Base-by-base conservation (phyloP, 2,797 vertebrate species). In the Neostethus bicornis region DNA sequence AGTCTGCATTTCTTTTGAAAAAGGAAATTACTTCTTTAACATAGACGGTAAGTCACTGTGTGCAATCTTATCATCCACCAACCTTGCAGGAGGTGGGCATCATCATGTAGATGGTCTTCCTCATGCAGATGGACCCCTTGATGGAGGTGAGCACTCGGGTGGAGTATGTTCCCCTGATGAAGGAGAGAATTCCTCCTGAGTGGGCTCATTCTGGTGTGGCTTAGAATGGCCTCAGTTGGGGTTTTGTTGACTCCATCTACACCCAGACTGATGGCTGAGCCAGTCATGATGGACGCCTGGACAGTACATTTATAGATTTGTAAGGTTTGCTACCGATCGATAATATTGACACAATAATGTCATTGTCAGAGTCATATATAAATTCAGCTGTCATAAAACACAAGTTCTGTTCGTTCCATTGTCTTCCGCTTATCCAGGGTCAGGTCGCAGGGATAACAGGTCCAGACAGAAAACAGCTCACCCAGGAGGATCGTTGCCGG, bases 221-320 rank as follows among this genome's bases (percentile, higher is more conserved):
- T 75, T 66, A 85, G 35, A 2, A 84, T 66, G 4, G 90, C 76
- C 70, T 94, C 93, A 47, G 81, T 64, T 5, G 88, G 85, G 58
- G 91, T 74, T 59, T 94, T 94, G 76, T 80, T 89, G 39, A 68
- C 71, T 28, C 92, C 90, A 1, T 96, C 94, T 5, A 96, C 90
- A n/a, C 94, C 94, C 74, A 94, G 80, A 46, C 86, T 95, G 55
- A 95, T 95, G 62, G 95, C 93, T 0, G 93, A 92, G 57, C 97
- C 96, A 0, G 94, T 95, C 97, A 97, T 96, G 84, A 99, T 98
- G 66, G 96, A 98, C 0, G 95, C 96, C 97, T 99, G 78, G 0
- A 39, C 17, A 20, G 42, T 26, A 54, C 25, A 53, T 4, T 26
- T 17, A 66, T 11, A 9, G 12, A 14, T 6, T 7, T 16, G 21